A percentile compares a stretch with the other conserved stretches of the same genome.
These are phyloP conservation scores for Plagiodera versicolora DNA, from an alignment of 2,888 invertebrate species.

Conservation along the genomic window DNA sequence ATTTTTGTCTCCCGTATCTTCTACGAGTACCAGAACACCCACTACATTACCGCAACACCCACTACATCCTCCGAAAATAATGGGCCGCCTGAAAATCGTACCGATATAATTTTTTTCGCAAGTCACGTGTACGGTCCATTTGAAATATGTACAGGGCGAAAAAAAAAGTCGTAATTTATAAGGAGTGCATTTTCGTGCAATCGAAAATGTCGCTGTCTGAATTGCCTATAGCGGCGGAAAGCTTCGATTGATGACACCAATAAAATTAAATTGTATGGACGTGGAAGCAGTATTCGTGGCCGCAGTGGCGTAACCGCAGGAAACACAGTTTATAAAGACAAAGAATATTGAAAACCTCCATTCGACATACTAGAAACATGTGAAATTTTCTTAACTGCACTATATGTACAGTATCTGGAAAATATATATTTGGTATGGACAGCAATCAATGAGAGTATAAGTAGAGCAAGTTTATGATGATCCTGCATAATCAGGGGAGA, in stretches of 20 bases:
- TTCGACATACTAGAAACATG: too few relatives aligned
- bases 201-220: constrained; percentile 30
- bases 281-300: constrained; percentile 25
- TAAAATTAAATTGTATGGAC: constrained; percentile 36
- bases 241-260: constrained; percentile 33
- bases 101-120: constrained; percentile 2
- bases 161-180: constrained; percentile 12
- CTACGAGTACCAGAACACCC: neutral
- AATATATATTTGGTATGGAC: too few relatives aligned
- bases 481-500: too few relatives aligned
- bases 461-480: too few relatives aligned
- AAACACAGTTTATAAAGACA: too few relatives aligned
- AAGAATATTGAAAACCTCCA: too few relatives aligned
- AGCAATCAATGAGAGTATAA: too few relatives aligned
- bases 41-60: neutral
- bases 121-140: constrained; percentile 8
- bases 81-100: neutral
- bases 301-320: neutral
- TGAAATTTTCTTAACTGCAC: too few relatives aligned
- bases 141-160: constrained; percentile 5
- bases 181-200: constrained; percentile 18
- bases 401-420: too few relatives aligned
- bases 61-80: constrained; percentile 1
- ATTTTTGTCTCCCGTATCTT: neutral
- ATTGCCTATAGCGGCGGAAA: constrained; percentile 29